Evolutionary conservation across 2,888 invertebrate genomes (phyloP), one percentile per base, ranked within the genome.

Genomic region (Hemaris fuciformis): DNA sequence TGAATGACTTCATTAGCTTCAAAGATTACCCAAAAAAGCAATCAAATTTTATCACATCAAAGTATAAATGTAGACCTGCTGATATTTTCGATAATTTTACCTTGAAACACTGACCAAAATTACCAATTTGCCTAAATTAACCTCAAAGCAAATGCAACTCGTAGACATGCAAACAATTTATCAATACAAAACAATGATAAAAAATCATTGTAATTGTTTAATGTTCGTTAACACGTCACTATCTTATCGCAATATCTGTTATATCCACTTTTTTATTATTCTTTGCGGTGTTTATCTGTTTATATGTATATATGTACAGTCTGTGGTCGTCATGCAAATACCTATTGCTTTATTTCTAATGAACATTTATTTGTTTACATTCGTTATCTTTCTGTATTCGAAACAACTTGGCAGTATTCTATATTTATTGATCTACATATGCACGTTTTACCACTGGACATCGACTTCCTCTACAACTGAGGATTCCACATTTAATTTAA

Each of bases 61-160:
- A n/a, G n/a, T n/a, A n/a, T n/a, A n/a, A n/a, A n/a, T n/a, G n/a
- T n/a, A n/a, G n/a, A 23, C n/a, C 23, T 31, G 3, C 38, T 38
- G 38, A 38, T 38, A 18, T 18, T 10, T 15, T 15, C 8, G 15
- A 31, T 31, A 31, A 31, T 18, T 7, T 53, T 53, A 31, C 53
- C 53, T 53, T 53, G 53, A 53, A 10, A 53, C 20, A 53, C 18
- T 53, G 53, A 48, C 53, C 53, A 53, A 15, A 53, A 53, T 53
- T 53, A 53, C 15, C 18, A 27, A 18, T 27, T 31, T 27, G 5
- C 34, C 59, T 59, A 59, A 46, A 59, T 46, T 13, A 27, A 27
- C 10, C 18, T 46, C 8, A 18, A 27, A 53, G 18, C 31, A 27
- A 53, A 53, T 53, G 53, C 53, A 53, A 45, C 27, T 18, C 53